These are phyloP conservation scores for Spheniscus humboldti DNA, from an alignment of 2,797 vertebrate genomes.

Conservation along the genomic window DNA sequence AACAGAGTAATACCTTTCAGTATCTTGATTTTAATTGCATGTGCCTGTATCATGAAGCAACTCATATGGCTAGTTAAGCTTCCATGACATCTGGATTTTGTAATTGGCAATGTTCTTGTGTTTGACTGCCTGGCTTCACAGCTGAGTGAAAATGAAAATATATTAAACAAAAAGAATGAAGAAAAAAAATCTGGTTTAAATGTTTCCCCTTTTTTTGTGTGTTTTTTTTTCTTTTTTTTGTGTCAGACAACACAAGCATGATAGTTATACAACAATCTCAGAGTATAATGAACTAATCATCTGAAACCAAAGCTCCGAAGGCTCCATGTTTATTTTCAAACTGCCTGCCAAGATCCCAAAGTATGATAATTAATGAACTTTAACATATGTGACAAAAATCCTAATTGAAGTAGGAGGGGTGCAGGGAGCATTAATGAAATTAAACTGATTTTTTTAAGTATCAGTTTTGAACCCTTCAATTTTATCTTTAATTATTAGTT, in stretches of 20 bases:
- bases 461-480: not conserved
- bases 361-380: conserved; percentile 8
- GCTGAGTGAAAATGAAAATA: not conserved
- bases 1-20: not conserved
- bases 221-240: not conserved
- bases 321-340: not conserved
- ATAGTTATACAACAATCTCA: not conserved
- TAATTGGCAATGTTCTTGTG: not conserved
- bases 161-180: not conserved
- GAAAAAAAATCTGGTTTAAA: not conserved
- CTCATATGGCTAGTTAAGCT: not conserved
- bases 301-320: not conserved
- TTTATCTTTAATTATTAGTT: not conserved
- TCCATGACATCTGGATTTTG: conserved; percentile 23
- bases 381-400: not conserved
- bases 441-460: not conserved
- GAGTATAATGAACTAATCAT: not conserved
- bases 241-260: not conserved
- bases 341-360: not conserved
- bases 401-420: not conserved
- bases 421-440: not conserved
- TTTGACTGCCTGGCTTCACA: not conserved
- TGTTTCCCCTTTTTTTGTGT: too few species aligned
- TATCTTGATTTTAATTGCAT: not conserved
- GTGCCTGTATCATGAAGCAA: not conserved